Conservation (phyloP, 2,797 vertebrate species). For the Rhinatrema bivittatum region DNA sequence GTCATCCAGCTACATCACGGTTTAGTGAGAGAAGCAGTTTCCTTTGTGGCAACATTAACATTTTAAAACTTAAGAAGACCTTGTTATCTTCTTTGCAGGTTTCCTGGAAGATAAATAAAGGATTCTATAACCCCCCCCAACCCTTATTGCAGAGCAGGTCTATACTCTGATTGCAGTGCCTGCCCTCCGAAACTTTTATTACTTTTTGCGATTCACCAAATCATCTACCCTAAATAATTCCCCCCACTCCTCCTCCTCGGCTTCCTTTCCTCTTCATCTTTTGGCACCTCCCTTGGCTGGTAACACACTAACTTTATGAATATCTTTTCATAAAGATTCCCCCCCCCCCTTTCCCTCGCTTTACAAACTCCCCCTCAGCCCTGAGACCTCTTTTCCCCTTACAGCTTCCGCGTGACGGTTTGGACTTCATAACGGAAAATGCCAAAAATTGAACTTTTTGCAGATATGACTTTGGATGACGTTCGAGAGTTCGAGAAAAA, state of each 20-base stretch:
- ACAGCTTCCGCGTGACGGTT: not conserved
- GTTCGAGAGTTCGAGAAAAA: conserved; percentile 94
- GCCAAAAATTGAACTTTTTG: conserved; percentile 79
- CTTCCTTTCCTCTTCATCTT: conserved; percentile 34
- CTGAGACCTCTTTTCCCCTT: not conserved
- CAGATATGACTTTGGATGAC: conserved; percentile 98
- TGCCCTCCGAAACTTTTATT: conserved; percentile 28
- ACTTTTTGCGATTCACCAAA: conserved; percentile 19
- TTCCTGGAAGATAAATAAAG: conserved; percentile 50
- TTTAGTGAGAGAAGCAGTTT: no score
- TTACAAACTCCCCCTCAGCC: conserved; percentile 27
- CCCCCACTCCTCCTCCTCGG: conserved; percentile 43
- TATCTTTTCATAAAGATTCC: conserved; percentile 53
- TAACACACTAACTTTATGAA: conserved; percentile 60
- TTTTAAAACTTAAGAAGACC: no score
- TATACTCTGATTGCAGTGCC: no score
- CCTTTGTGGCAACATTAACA: no score
- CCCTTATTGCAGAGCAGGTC: no score
- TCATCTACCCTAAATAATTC: conserved; percentile 29
- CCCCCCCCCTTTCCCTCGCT: conserved; percentile 39
- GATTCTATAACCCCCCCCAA: conserved; percentile 15
- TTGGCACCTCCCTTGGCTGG: conserved; percentile 45
- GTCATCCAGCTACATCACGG: no score
- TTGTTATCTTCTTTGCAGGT: conserved; percentile 28
- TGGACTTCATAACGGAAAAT: conserved; percentile 56